Evolutionary conservation across 35 echinoderm and acorn worm genomes (phyloP).

Genomic region (Apostichopus parvimensis): DNA sequence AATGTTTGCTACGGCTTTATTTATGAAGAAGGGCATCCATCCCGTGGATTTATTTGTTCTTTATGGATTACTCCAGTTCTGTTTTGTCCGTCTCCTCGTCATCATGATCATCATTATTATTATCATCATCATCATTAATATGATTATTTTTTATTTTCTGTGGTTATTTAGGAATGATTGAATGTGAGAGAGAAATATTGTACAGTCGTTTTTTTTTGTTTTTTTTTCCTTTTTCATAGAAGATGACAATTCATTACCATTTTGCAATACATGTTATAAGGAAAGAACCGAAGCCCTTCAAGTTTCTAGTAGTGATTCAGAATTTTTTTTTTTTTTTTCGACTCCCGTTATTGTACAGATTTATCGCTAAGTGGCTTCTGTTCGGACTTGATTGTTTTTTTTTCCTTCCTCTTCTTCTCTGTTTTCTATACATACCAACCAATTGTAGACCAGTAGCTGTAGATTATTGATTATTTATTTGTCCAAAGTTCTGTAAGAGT

Average conservation of each 20-base stretch:
- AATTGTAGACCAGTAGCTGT: slow-evolving; percentile 47
- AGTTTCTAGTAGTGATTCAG: slow-evolving; percentile 44
- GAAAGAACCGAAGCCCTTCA: slow-evolving; percentile 24
- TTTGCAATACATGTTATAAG: slow-evolving; percentile 46
- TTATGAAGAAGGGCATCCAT: slow-evolving; percentile 19
- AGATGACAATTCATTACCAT: slow-evolving; percentile 51
- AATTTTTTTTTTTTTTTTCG: not conserved
- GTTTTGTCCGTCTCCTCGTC: slow-evolving; percentile 2
- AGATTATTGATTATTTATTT: slow-evolving; percentile 50
- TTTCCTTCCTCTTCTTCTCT: slow-evolving; percentile 33
- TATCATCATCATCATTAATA: not conserved
- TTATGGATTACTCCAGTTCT: not conserved
- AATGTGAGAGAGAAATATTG: slow-evolving; percentile 42
- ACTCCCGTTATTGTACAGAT: slow-evolving; percentile 45
- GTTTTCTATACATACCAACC: slow-evolving; percentile 47
- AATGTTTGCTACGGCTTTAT: slow-evolving; percentile 37
- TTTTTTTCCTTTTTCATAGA: slow-evolving; percentile 12
- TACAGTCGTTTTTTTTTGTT: slow-evolving; percentile 40
- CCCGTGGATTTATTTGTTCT: slow-evolving; percentile 18
- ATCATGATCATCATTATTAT: not conserved
- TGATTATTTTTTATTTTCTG: not conserved
- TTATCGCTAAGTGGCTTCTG: slow-evolving; percentile 37
- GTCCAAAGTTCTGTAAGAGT: slow-evolving; percentile 53
- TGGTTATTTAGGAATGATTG: slow-evolving; percentile 24
- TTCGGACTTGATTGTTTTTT: slow-evolving; percentile 35